A percentile compares a stretch with the other conserved stretches of the same genome.
phyloP scores from a whole-genome alignment of 1,140 invertebrate genomes.

The Diorhabda sublineata region DNA sequence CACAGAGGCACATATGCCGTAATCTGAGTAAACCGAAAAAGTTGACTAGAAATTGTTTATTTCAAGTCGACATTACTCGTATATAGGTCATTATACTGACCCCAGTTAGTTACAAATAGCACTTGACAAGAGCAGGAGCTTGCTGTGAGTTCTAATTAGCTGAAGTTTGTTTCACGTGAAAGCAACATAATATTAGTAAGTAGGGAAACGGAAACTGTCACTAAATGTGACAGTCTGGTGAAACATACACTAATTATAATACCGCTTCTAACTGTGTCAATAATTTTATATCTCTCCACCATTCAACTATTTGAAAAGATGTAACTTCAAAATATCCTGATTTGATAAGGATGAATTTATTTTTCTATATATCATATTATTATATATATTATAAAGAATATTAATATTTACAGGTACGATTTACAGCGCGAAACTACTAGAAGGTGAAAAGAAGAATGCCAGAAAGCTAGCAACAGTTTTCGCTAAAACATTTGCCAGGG shows the following conservation, averaged over 20 bases:
- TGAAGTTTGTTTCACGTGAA: not conserved
- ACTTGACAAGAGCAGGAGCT: not conserved
- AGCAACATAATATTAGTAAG: not conserved
- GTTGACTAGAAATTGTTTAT: too few relatives aligned
- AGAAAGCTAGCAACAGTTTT: conserved; percentile 69
- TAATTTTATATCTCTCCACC: too few relatives aligned
- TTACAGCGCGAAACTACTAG: conserved; percentile 60
- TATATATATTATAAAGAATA: not conserved
- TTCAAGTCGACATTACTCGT: too few relatives aligned
- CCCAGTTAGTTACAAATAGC: not conserved
- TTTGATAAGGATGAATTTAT: too few relatives aligned
- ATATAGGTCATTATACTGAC: not conserved
- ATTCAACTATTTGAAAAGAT: too few relatives aligned
- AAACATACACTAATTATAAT: too few relatives aligned
- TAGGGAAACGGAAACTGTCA: not conserved
- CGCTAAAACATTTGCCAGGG: conserved; percentile 60
- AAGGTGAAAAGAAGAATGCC: conserved; percentile 54
- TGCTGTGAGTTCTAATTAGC: not conserved
- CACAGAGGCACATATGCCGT: too few relatives aligned
- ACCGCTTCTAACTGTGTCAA: too few relatives aligned
- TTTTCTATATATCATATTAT: not conserved
- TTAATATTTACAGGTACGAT: conserved; percentile 44
- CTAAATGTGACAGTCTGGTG: not conserved
- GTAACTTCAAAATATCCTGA: too few relatives aligned
- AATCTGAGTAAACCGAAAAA: too few relatives aligned